These are phyloP conservation scores for Pogonus chalceus DNA, from an alignment of 1,140 invertebrate species.

Conservation along the genomic window DNA sequence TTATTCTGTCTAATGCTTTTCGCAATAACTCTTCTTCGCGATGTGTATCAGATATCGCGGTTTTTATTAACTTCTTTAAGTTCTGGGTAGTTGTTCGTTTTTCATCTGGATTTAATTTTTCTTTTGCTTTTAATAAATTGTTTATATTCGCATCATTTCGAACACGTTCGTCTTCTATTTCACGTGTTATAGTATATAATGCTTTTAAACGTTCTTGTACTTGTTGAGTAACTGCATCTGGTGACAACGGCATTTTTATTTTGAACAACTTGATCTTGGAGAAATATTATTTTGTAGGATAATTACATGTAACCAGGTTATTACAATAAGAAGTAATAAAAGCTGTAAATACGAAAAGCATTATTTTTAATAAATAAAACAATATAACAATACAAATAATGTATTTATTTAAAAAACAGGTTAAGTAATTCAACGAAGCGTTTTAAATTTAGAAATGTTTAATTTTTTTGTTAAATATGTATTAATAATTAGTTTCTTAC, in stretches of 20 bases:
- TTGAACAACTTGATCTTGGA: conserved; percentile 9
- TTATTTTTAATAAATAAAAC: conserved; percentile 4
- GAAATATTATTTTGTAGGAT: conserved; percentile 17
- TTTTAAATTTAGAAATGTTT: too few relatives aligned
- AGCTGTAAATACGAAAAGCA: conserved; percentile 18
- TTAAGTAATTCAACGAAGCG: too few relatives aligned
- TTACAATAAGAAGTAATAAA: conserved; percentile 16
- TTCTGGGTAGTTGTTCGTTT: conserved; percentile 40
- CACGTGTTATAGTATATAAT: conserved; percentile 62
- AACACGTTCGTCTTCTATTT: conserved; percentile 68
- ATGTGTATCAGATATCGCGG: conserved; percentile 67
- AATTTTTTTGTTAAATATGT: too few relatives aligned
- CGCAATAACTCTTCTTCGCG: conserved; percentile 76
- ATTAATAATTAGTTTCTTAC: too few relatives aligned
- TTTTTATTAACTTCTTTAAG: conserved; percentile 70
- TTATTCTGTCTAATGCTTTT: conserved; percentile 74
- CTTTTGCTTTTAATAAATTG: conserved; percentile 52
- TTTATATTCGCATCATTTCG: conserved; percentile 70
- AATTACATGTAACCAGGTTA: conserved; percentile 26
- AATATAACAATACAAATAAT: too few relatives aligned
- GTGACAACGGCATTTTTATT: conserved; percentile 56
- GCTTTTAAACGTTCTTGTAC: conserved; percentile 73
- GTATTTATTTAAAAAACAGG: too few relatives aligned
- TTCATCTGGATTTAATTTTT: conserved; percentile 1
- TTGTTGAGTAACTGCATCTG: conserved; percentile 61